Evolutionary conservation across 2,113 vertebrate species (phyloP).

Genomic region (Paradoxurus hermaphroditus): DNA sequence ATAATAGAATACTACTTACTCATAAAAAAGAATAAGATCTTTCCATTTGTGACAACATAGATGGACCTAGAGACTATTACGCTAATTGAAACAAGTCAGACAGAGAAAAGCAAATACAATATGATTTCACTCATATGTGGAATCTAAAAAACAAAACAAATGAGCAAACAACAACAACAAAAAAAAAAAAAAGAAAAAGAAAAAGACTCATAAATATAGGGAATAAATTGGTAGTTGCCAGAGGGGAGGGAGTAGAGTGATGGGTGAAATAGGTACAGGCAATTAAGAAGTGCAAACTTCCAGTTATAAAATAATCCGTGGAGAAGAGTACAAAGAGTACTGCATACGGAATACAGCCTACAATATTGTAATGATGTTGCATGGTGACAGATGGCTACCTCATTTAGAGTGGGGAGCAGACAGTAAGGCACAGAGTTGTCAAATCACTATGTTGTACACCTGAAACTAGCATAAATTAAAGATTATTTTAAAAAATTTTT

Average conservation of each 20-base stretch:
- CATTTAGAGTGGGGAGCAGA: background rate
- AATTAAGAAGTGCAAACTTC: background rate
- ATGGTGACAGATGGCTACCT: background rate
- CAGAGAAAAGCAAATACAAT: background rate
- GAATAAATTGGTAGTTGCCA: background rate
- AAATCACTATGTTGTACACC: background rate
- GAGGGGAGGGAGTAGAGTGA: background rate
- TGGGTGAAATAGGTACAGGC: background rate
- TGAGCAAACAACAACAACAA: background rate
- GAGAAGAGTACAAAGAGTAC: background rate
- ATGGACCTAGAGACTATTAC: background rate
- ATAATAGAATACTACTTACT: background rate
- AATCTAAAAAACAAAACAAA: background rate
- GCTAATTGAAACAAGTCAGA: background rate
- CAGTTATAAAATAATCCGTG: background rate
- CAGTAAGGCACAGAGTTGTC: background rate
- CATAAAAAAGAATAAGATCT: background rate
- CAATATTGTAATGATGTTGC: background rate
- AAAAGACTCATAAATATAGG: background rate
- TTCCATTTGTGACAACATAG: background rate
- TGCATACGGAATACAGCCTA: background rate
- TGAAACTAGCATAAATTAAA: background rate
- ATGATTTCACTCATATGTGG: background rate
- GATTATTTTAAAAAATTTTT: background rate
- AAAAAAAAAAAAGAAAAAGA: background rate